These are phyloP conservation scores for Allygus modestus DNA, from an alignment of 2,888 invertebrate species.

Conservation along the genomic window DNA sequence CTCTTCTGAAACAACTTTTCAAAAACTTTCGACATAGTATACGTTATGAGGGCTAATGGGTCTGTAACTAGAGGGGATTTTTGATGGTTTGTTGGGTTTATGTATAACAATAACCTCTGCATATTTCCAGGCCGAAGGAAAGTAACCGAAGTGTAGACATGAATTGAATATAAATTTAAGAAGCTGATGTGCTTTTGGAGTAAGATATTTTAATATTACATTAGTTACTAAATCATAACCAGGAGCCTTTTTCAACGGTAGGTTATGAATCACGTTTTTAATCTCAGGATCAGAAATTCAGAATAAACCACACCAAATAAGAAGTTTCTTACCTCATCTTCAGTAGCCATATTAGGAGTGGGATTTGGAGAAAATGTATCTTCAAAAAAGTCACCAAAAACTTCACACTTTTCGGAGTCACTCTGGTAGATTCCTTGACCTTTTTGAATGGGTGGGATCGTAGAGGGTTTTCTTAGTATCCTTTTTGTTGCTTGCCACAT, in stretches of 20 bases:
- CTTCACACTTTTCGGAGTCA: background rate
- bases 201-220: background rate
- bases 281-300: too few relatives aligned
- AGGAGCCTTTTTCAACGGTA: too few relatives aligned
- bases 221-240: too few relatives aligned
- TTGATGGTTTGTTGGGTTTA: too few relatives aligned
- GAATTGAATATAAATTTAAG: constrained; percentile 9
- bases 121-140: constrained; percentile 12
- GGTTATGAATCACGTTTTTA: too few relatives aligned
- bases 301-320: too few relatives aligned
- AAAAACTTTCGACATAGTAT: background rate
- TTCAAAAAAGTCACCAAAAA: too few relatives aligned
- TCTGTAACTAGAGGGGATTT: constrained; percentile 1
- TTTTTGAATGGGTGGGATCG: background rate
- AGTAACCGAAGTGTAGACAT: constrained; percentile 25
- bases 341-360: too few relatives aligned
- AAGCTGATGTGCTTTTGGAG: constrained; percentile 35
- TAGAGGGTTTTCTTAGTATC: constrained; percentile 17
- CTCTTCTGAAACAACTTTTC: background rate
- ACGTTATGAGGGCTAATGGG: constrained; percentile 23
- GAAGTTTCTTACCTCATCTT: too few relatives aligned
- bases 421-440: constrained; percentile 9
- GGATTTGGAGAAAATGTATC: too few relatives aligned
- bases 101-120: background rate
- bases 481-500: constrained; percentile 47